A percentile compares a stretch with the other conserved stretches of the same genome.
Evolutionary conservation across 2,888 invertebrate genomes (phyloP).

Genomic region (Eugnorisma glareosa): DNA sequence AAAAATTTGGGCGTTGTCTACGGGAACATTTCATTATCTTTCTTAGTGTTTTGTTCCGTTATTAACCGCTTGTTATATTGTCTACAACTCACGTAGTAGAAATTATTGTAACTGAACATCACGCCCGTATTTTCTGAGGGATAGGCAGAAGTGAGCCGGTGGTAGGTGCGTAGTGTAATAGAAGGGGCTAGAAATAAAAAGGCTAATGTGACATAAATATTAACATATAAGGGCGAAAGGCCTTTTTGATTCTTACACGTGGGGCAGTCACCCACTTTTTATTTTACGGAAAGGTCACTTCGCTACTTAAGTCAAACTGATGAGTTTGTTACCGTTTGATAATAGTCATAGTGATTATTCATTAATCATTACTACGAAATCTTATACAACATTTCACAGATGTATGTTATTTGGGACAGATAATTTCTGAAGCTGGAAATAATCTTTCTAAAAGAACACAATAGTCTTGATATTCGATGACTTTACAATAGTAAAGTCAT

Average conservation of each 20-base stretch:
- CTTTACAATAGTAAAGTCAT: no score
- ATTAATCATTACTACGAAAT: no score
- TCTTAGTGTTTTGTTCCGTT: slow-evolving; percentile 2
- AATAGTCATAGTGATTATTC: no score
- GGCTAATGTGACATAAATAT: background rate
- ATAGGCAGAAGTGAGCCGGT: background rate
- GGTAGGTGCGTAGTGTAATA: background rate
- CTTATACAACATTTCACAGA: no score
- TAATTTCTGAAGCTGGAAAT: no score
- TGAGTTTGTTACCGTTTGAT: background rate
- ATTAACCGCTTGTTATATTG: background rate
- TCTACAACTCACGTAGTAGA: background rate
- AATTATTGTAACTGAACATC: background rate
- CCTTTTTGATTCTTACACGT: background rate
- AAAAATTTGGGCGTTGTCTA: slow-evolving; percentile 32
- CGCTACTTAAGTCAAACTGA: background rate
- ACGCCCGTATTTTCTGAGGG: background rate
- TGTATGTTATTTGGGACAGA: no score
- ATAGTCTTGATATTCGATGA: background rate
- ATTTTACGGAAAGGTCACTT: background rate
- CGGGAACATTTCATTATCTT: slow-evolving; percentile 5
- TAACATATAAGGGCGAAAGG: background rate
- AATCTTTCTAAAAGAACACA: background rate
- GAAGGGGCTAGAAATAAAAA: background rate
- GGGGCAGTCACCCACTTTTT: background rate